These are phyloP conservation scores for Macquaria australasica DNA, from an alignment of 2,113 vertebrate genomes.

Conservation along the genomic window DNA sequence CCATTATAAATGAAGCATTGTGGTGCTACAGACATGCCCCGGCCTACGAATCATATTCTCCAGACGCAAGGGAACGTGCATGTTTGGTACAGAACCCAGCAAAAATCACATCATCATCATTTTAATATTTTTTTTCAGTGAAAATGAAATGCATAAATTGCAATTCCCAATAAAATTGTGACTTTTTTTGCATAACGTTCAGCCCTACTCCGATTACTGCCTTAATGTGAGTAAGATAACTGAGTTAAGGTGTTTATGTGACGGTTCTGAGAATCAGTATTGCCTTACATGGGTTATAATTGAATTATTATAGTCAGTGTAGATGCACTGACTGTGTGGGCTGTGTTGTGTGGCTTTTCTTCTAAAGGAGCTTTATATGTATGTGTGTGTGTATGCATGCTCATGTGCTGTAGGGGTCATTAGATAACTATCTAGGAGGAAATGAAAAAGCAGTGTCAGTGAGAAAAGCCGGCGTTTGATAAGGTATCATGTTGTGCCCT, in stretches of 20 bases:
- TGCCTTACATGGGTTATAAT: slow-evolving; percentile 31
- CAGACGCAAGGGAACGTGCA: no score
- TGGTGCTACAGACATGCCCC: no score
- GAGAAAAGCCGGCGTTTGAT: slow-evolving; percentile 51
- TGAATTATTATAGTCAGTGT: slow-evolving; percentile 41
- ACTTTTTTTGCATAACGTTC: no score
- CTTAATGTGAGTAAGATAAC: slow-evolving; percentile 43
- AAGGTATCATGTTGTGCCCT: slow-evolving; percentile 51
- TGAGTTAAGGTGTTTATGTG: slow-evolving; percentile 23
- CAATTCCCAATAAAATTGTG: no score
- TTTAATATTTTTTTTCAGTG: no score
- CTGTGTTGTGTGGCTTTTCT: slow-evolving; percentile 12
- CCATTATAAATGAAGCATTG: no score
- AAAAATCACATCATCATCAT: no score
- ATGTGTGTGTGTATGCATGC: slow-evolving; percentile 23
- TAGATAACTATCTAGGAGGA: slow-evolving; percentile 69
- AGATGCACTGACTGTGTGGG: slow-evolving; percentile 25
- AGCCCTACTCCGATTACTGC: slow-evolving; percentile 7
- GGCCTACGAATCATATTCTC: no score
- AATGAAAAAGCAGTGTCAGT: slow-evolving; percentile 73
- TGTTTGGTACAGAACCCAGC: no score
- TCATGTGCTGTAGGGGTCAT: slow-evolving; percentile 26
- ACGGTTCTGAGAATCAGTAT: slow-evolving; percentile 24
- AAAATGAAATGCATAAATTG: no score
- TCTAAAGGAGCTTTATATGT: slow-evolving; percentile 23